Base-by-base conservation (phyloP, 2,113 vertebrate species). In the Sula dactylatra region DNA sequence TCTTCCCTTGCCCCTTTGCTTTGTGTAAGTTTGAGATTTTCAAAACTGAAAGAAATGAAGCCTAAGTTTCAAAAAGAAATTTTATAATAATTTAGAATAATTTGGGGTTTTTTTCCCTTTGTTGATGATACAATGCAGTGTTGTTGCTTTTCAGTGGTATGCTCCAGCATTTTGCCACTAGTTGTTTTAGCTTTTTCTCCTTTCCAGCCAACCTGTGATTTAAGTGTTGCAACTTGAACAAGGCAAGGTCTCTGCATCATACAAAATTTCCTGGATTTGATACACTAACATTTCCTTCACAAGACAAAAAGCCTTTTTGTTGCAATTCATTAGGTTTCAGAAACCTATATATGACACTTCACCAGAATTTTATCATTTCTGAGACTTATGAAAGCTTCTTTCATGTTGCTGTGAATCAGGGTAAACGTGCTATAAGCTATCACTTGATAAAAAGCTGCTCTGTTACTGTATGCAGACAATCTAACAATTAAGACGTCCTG, bases 71-170 rank as follows among this genome's bases (percentile, higher is more conserved):
- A 67, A 34, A 74, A 79, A 11, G 2, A 52, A 2, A 5, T 49
- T 38, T 59, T 20, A 26, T 40, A 84, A 44, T 44, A 56, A 71
- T 80, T 76, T 76, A 62, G 52, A 74, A 7, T 36, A 38, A 31
- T 47, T 32, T 50, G 7, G 1, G 2, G 0, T 1, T 18, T 69
- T 38, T 7, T 8, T 8, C 14, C 44, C n/a, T 52, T 40, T 16
- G 24, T 10, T 82, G 19, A 42, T 58, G 11, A 42, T 32, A 19
- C 12, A n/a, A 0, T n/a, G 32, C 16, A 38, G 27, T 18, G 18
- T 2, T 15, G 81, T 95, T 69, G 17, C 25, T 49, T 70, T 92
- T 49, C 45, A 54, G 47, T 21, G 26, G 10, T 31, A 18, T 15
- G 19, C 20, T 40, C 44, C 56, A 73, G 31, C 14, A 19, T 62